A percentile compares a stretch with the other conserved stretches of the same genome.
These are phyloP conservation scores for Caiman crocodilus DNA, from an alignment of 2,797 vertebrate genomes.

Conservation along the genomic window DNA sequence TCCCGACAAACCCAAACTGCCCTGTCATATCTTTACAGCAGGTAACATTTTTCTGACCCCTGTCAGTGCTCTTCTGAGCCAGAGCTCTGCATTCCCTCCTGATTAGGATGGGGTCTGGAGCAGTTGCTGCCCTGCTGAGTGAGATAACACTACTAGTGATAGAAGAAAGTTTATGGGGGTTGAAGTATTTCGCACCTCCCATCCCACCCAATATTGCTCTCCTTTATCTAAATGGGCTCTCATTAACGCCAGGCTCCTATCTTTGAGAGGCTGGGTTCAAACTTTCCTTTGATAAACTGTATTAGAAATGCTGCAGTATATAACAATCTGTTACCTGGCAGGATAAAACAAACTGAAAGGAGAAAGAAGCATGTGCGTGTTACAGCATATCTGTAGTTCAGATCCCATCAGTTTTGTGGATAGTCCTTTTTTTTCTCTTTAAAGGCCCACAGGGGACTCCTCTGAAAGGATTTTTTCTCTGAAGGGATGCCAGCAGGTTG, in stretches of 20 bases:
- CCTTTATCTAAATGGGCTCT: constrained; percentile 69
- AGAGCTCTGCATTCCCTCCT: background rate
- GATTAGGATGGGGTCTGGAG: constrained; percentile 14
- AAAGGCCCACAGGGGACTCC: background rate
- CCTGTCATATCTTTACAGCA: constrained; percentile 9
- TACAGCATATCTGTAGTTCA: constrained; percentile 1
- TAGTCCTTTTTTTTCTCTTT: background rate
- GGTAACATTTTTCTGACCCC: background rate
- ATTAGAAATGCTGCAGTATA: constrained; percentile 2
- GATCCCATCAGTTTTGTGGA: background rate
- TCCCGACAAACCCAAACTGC: background rate
- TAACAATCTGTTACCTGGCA: background rate
- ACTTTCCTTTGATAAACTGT: constrained; percentile 45
- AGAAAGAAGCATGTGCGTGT: background rate
- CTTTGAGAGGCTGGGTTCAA: constrained; percentile 16
- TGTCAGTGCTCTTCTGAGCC: background rate
- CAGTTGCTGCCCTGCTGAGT: background rate
- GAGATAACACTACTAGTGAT: constrained; percentile 33
- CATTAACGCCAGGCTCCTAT: constrained; percentile 54
- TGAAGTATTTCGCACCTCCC: constrained; percentile 59
- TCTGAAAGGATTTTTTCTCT: constrained; percentile 19
- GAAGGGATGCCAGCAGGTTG: constrained; percentile 1
- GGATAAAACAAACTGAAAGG: background rate
- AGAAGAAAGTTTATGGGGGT: constrained; percentile 41
- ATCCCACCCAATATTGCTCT: constrained; percentile 39